Evolutionary conservation across 2,113 vertebrate genomes (phyloP).

Genomic region (Pterocles orientalis): DNA sequence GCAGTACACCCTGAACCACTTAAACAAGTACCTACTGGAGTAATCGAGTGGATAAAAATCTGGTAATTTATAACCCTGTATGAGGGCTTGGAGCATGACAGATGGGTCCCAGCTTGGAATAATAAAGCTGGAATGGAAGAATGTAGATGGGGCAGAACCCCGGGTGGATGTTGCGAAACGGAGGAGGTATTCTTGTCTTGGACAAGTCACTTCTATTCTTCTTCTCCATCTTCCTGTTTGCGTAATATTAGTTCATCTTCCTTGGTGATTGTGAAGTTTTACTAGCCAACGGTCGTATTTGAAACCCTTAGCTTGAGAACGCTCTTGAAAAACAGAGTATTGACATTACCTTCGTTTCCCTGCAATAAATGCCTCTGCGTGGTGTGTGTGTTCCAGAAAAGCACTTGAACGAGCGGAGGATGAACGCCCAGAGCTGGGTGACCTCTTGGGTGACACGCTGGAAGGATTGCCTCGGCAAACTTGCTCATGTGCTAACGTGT

Average conservation of each 20-base stretch:
- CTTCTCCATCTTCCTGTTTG: conserved; percentile 54
- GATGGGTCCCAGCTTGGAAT: conserved; percentile 36
- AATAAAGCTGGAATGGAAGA: conserved; percentile 17
- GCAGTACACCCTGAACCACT: conserved; percentile 13
- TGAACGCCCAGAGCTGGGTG: background rate
- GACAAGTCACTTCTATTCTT: conserved; percentile 54
- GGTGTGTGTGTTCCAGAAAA: background rate
- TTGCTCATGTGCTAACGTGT: background rate
- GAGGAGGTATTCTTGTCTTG: conserved; percentile 32
- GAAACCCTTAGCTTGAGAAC: background rate
- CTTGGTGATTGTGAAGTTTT: background rate
- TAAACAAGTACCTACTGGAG: conserved; percentile 34
- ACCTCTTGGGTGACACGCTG: background rate
- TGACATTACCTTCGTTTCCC: background rate
- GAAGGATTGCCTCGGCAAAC: background rate
- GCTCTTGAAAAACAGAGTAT: background rate
- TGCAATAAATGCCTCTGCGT: background rate
- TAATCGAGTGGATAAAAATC: background rate
- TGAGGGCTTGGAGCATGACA: background rate
- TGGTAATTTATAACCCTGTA: background rate
- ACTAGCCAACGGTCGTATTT: background rate
- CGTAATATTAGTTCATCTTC: conserved; percentile 3
- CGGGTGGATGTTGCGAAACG: background rate
- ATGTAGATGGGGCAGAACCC: conserved; percentile 35
- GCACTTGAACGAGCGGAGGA: background rate